Percentiles rank a stretch among this genome's conserved stretches.
These are phyloP conservation scores for Pyrgus malvae DNA, from an alignment of 2,888 invertebrate species.

Conservation along the genomic window DNA sequence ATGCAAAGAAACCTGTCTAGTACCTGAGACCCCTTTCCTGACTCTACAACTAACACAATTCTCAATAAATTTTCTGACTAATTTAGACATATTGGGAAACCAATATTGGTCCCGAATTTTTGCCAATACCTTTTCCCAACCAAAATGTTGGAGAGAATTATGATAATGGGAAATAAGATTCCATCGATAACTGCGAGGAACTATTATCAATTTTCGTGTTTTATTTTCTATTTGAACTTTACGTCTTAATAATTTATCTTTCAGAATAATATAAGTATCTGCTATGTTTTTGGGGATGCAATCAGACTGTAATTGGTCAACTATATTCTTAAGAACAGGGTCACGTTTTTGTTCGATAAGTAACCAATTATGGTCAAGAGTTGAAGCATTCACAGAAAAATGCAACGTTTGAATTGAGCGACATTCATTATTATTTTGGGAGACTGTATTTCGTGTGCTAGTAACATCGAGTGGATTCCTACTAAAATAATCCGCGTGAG, in stretches of 20 bases:
- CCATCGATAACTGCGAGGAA: conserved; percentile 24
- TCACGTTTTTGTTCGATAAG: conserved; percentile 11
- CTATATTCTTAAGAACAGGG: conserved; percentile 10
- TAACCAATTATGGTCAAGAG: conserved; percentile 1
- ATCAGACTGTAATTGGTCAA: conserved; percentile 23
- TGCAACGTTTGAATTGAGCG: no score
- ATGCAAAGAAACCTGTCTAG: conserved; percentile 25
- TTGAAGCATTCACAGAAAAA: no score
- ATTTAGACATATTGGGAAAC: conserved; percentile 31
- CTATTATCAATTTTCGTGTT: conserved; percentile 24
- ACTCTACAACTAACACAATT: conserved; percentile 26
- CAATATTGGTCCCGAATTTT: conserved; percentile 33
- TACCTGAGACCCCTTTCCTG: conserved; percentile 25
- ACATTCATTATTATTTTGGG: no score
- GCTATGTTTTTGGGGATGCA: conserved; percentile 18
- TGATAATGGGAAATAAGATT: conserved; percentile 19
- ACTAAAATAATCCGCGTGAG: conserved; percentile 33
- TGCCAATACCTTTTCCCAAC: conserved; percentile 28
- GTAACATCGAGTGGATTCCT: conserved; percentile 25
- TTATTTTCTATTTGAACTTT: conserved; percentile 31
- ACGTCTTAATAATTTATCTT: conserved; percentile 29
- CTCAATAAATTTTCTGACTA: conserved; percentile 26
- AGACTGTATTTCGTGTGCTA: not conserved
- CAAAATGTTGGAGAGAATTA: conserved; percentile 18
- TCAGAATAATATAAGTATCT: conserved; percentile 22